phyloP scores from a whole-genome alignment of 2,888 invertebrate species.

The Sympetrum striolatum region DNA sequence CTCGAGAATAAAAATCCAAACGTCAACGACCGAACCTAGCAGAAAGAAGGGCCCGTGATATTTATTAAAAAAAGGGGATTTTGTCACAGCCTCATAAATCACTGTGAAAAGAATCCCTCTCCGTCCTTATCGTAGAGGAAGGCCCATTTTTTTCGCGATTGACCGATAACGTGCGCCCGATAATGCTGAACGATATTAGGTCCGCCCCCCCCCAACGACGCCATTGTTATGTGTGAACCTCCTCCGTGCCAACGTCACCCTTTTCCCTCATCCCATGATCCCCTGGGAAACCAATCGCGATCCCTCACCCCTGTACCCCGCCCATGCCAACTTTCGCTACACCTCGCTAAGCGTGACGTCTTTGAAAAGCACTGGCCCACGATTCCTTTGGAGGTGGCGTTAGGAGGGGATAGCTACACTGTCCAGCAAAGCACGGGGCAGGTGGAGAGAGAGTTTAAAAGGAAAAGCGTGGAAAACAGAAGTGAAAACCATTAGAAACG shows the following conservation, averaged over 20 bases:
- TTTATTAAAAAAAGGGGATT: background rate
- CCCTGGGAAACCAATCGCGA: too few species aligned
- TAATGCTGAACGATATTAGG: background rate
- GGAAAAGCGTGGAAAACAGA: background rate
- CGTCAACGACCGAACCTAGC: background rate
- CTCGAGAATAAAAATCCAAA: background rate
- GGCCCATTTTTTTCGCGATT: background rate
- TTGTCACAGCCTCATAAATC: background rate
- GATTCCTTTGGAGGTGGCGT: background rate
- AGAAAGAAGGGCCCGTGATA: background rate
- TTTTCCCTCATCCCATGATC: background rate
- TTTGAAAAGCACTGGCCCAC: constrained; percentile 41
- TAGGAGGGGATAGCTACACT: background rate
- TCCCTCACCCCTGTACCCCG: background rate
- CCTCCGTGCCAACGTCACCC: background rate
- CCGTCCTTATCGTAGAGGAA: background rate
- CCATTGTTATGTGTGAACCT: background rate
- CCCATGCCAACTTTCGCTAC: background rate
- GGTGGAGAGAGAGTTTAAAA: background rate
- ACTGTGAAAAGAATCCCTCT: background rate
- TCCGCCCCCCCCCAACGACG: background rate
- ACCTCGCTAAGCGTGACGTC: constrained; percentile 30
- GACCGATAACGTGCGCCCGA: background rate
- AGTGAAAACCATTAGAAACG: background rate
- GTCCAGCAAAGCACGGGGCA: background rate